Evolutionary conservation across 2,797 vertebrate genomes (phyloP).

Genomic region (Anolis apletophallus): DNA sequence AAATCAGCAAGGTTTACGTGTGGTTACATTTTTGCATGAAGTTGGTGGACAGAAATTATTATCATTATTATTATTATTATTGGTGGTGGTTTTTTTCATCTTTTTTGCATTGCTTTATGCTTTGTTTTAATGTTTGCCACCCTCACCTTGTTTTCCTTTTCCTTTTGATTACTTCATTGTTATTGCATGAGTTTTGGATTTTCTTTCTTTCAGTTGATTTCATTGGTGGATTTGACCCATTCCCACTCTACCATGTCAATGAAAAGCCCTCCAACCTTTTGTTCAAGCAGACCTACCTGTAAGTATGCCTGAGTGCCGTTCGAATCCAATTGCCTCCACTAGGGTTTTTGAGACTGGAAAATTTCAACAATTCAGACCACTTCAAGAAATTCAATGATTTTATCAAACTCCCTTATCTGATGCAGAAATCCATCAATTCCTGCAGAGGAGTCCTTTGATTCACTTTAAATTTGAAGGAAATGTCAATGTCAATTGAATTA

Average conservation of each 20-base stretch:
- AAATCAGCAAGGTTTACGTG: neutral
- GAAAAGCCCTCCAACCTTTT: slow-evolving; percentile 94
- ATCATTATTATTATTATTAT: slow-evolving; percentile 10
- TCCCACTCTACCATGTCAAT: slow-evolving; percentile 95
- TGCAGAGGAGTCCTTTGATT: neutral
- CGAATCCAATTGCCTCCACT: neutral
- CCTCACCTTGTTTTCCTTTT: slow-evolving; percentile 66
- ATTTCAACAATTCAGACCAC: neutral
- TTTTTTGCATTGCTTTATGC: slow-evolving; percentile 31
- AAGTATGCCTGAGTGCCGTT: slow-evolving; percentile 78
- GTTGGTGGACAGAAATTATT: neutral
- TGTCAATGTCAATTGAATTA: neutral
- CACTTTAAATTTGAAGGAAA: neutral
- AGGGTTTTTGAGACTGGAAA: neutral
- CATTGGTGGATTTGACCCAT: slow-evolving; percentile 98
- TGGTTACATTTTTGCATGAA: neutral
- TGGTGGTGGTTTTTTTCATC: slow-evolving; percentile 25
- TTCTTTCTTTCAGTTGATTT: slow-evolving; percentile 99
- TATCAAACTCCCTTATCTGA: neutral
- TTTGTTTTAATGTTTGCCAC: slow-evolving; percentile 26
- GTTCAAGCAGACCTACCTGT: slow-evolving; percentile 91
- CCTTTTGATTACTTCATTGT: slow-evolving; percentile 64
- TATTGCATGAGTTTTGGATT: slow-evolving; percentile 83
- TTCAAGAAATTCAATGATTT: neutral
- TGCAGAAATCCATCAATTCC: too few species aligned